These are phyloP conservation scores for Tortricodes alternella DNA, from an alignment of 2,888 invertebrate genomes.

Conservation along the genomic window DNA sequence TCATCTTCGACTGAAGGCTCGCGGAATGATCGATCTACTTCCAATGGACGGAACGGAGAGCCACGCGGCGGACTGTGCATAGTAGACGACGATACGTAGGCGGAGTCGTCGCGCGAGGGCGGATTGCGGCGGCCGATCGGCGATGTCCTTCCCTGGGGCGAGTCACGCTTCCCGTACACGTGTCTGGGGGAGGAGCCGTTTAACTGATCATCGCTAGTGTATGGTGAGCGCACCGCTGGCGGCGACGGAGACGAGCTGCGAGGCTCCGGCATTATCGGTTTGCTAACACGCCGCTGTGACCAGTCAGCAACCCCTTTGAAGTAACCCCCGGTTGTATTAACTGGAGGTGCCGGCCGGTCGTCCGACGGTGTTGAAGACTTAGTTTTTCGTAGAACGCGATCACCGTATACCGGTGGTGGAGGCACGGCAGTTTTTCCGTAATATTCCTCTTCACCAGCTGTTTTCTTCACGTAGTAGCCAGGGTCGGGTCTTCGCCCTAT, in stretches of 20 bases:
- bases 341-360: constrained; percentile 68
- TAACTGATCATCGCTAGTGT: constrained; percentile 66
- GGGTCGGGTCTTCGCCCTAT: constrained; percentile 85
- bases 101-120: constrained; percentile 81
- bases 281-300: constrained; percentile 85
- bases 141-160: constrained; percentile 69
- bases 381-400: constrained; percentile 75
- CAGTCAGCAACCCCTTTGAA: constrained; percentile 91
- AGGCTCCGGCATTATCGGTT: constrained; percentile 78
- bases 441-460: constrained; percentile 71
- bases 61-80: constrained; percentile 82
- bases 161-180: constrained; percentile 71
- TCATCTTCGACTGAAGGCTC: constrained; percentile 79
- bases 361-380: constrained; percentile 81
- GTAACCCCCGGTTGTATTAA: constrained; percentile 79
- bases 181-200: constrained; percentile 70
- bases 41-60: constrained; percentile 75
- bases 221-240: constrained; percentile 69
- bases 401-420: constrained; percentile 72
- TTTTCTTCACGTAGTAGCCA: constrained; percentile 89
- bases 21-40: constrained; percentile 71
- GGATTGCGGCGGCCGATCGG: constrained; percentile 73
- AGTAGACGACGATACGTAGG: constrained; percentile 81
- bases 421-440: constrained; percentile 74
- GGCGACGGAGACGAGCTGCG: constrained; percentile 74